Base-by-base conservation (phyloP, 1,140 invertebrate genomes). In the Callitettix versicolor region DNA sequence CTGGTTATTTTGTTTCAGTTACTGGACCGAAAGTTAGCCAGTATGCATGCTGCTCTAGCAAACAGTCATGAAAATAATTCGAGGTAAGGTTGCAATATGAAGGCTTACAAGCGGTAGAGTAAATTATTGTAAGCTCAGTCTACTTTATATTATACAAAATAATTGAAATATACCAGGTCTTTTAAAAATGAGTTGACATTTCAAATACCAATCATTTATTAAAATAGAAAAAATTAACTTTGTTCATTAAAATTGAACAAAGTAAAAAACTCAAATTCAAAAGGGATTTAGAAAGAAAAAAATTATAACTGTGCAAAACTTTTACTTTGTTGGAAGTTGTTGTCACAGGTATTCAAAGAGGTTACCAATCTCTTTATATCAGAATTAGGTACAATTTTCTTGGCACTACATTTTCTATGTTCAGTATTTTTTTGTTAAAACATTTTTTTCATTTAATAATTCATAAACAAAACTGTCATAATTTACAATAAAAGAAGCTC, bases 21-120 rank as follows among this genome's bases (percentile, higher is more conserved):
- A 20, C 17, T 51, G 48, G 48, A 51, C 21, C 15, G 36, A 21
- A 30, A 51, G 21, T 36, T 51, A 18, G 48, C 48, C 21, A 30
- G 36, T 17, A 51, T 51, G 48, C 48, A 51, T 36, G 48, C 48
- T 21, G 33, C 48, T 5, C 34, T 36, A 9, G 34, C 24, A 15
- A 15, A 30, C 5, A 51, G 21, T 17, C 30, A 51, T 20, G 48
- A 38, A 51, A 38, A 51, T 38, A 51, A 38, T 17, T 14, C 20
- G n/a, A 46, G 43, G 43, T 46, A 46, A 46, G 21, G 14, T 43
- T 18, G 6, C 20, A 15, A 43, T 43, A 6, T 6, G 7, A 14
- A 17, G 20, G 41, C 7, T 9, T 22, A 24, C 17, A 24, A 12
- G 44, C 26, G 44, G 7, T 9, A 21, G 14, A 11, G 21, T 9